Percentiles rank a stretch among this genome's conserved stretches.
phyloP scores from a whole-genome alignment of 2,113 vertebrate genomes.

The Ciconia maguari region DNA sequence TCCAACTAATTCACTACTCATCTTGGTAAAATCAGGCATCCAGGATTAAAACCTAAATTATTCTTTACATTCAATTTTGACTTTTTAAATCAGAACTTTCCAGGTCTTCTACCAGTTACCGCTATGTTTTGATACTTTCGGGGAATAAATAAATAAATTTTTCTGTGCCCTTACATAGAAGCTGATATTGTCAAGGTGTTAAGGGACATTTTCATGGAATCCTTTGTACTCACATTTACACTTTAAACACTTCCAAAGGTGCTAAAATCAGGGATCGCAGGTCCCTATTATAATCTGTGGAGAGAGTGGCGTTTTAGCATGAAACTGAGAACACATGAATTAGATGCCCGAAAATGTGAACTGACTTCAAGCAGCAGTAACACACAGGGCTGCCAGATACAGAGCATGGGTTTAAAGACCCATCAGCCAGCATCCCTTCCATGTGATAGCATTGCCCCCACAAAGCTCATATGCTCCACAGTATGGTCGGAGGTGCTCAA shows the following conservation, averaged over 20 bases:
- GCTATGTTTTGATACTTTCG: not conserved
- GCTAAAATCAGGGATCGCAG: not conserved
- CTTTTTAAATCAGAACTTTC: not conserved
- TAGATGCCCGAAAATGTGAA: not conserved
- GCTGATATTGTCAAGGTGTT: not conserved
- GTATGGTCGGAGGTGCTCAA: not conserved
- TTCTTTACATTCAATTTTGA: not conserved
- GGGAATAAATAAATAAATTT: not conserved
- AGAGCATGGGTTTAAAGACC: not conserved
- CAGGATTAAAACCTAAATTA: not conserved
- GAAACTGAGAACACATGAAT: not conserved
- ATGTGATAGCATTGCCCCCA: not conserved
- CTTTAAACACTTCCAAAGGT: not conserved
- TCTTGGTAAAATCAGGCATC: not conserved
- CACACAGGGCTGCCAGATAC: not conserved
- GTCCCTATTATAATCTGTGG: not conserved
- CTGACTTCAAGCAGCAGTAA: not conserved
- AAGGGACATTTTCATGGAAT: not conserved
- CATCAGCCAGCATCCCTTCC: not conserved
- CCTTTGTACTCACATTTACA: not conserved
- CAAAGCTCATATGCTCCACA: not conserved
- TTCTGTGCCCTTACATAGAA: not conserved
- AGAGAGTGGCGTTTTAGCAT: not conserved
- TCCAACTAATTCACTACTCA: not conserved
- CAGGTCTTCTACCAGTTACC: not conserved